Conservation (phyloP, 2,888 invertebrate genomes). For the Augochlorella aurata region DNA sequence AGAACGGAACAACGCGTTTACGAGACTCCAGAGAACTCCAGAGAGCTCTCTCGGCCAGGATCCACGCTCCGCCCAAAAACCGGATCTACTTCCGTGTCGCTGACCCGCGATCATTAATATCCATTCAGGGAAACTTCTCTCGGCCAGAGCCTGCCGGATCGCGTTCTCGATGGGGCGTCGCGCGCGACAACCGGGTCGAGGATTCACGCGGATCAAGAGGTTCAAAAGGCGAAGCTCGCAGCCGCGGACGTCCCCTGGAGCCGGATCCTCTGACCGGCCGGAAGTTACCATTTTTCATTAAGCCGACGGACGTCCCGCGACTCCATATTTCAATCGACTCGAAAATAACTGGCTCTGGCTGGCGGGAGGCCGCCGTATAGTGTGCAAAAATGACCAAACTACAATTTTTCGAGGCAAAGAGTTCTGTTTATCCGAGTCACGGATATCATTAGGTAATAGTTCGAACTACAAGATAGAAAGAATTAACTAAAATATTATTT, state of each 20-base stretch:
- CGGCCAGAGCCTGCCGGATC: neutral
- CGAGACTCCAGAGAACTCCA: too few relatives aligned
- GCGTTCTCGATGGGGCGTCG: neutral
- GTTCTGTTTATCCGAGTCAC: too few relatives aligned
- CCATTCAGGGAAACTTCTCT: constrained; percentile 23
- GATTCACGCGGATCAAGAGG: constrained; percentile 42
- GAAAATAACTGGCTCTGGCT: constrained; percentile 67
- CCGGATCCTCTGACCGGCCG: neutral
- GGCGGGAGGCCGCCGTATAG: neutral
- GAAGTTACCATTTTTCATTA: constrained; percentile 78
- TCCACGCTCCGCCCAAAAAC: neutral
- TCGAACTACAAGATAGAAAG: too few relatives aligned
- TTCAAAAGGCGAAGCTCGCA: constrained; percentile 17
- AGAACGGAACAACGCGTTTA: too few relatives aligned
- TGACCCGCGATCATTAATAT: constrained; percentile 46
- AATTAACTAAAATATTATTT: too few relatives aligned
- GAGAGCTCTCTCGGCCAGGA: neutral
- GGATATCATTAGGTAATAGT: too few relatives aligned
- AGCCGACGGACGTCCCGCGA: constrained; percentile 59
- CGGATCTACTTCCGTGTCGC: neutral
- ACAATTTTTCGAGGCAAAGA: too few relatives aligned
- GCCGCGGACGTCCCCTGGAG: constrained; percentile 19
- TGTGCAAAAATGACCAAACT: too few relatives aligned
- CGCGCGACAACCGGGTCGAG: neutral
- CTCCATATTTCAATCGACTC: constrained; percentile 78